Evolutionary conservation across 2,113 vertebrate species (phyloP), one percentile per base, ranked within the genome.

Genomic region (Gambusia affinis): DNA sequence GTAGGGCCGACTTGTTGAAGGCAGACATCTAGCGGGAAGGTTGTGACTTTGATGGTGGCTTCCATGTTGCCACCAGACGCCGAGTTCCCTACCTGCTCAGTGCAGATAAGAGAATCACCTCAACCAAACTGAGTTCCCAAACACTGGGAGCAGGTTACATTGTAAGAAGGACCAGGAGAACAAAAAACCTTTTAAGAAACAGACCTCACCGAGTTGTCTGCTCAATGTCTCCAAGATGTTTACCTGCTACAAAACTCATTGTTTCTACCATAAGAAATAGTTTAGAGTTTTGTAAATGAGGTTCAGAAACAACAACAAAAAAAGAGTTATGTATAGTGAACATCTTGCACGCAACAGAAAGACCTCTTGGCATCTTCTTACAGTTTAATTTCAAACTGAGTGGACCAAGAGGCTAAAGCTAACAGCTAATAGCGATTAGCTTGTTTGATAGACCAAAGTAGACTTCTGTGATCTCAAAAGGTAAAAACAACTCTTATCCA

Each of bases 91-190:
- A 80, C 81, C 87, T 89, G 87, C 70, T 70, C 71, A 2, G n/a
- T 78, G 69, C 29, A 67, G 85, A 91, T 87, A 86, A 85, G 75
- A 79, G 68, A 51, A 62, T 66, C 64, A 15, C 60, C 37, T 67
- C 54, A 63, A 47, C 12, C 1, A 3, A 54, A 60, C 51, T 54
- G 31, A n/a, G 70, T 73, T 76, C 63, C 60, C 70, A 72, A 70
- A 80, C 68, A 65, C 24, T 51, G 27, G 42, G 60, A 74, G 64
- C 22, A 24, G 69, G 30, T 35, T 54, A 62, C 73, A 70, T 70
- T 82, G 81, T 75, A 47, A 28, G 29, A 60, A 69, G 75, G 67
- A 67, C 44, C 47, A 7, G 44, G 61, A 65, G 8, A 11, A 62
- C 19, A 10, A 77, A 64, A 67, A 61, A 44, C 39, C 12, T 15